Evolutionary conservation across 2,888 invertebrate genomes (phyloP), one percentile per base, ranked within the genome.

Genomic region (Epistrophe eligans): DNA sequence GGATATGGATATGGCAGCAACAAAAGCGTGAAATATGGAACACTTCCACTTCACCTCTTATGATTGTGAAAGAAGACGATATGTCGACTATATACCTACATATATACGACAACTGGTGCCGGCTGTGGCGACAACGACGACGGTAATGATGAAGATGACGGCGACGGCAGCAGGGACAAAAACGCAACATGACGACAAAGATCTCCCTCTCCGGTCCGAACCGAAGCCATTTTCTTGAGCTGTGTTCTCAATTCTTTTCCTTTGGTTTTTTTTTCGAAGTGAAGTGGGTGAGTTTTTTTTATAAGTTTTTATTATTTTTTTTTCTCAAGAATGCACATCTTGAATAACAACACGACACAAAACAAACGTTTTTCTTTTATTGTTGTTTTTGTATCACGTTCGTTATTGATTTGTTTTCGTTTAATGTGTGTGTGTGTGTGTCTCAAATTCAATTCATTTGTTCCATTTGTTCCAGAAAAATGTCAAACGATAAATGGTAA

Each of bases 11-110:
- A 35, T 38, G 35, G n/a, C 19, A 67, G n/a, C 67, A 85, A 77
- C 77, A 85, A 85, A 70, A 81, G 77, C 77, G 77, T 85, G 73
- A 85, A 81, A 85, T 77, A 77, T 85, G 48, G 81, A 85, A 81
- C 84, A 77, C 66, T 72, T 60, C 48, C 77, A 50, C 55, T 57
- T 67, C 45, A 50, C 50, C 38, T 76, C 71, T 24, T 1, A 24
- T 40, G 50, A 17, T n/a, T 72, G 28, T 52, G 11, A 40, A 66
- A n/a, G 32, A 62, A 60, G 15, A 43, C 24, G 64, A 72, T 24
- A 24, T 17, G 32, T 55, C 28, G 55, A 1, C 55, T 55, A 52
- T 15, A 6, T n/a, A n/a, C n/a, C n/a, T n/a, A n/a, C n/a, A n/a
- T n/a, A n/a, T 24, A 3, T 24, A 45, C 8, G 28, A 28, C 32